These are phyloP conservation scores for Heterodera filipjevi DNA, from an alignment of 2,888 invertebrate genomes.

Conservation along the genomic window DNA sequence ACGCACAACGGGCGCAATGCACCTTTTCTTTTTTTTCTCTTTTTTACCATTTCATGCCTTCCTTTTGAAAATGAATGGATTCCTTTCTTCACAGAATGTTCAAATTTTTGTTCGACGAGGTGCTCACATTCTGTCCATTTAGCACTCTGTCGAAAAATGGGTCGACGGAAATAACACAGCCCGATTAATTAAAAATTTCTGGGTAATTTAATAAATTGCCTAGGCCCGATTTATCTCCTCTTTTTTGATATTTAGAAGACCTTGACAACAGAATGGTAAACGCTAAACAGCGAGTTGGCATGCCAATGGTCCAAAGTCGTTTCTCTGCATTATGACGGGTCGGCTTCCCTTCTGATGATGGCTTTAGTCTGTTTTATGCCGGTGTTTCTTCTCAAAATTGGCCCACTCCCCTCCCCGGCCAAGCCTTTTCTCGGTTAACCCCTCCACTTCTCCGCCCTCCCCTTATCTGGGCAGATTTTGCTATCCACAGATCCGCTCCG, in stretches of 20 bases:
- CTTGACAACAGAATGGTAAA: not conserved
- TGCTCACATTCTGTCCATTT: conserved; percentile 54
- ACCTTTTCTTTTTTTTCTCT: no score
- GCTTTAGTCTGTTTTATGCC: no score
- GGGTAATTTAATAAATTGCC: conserved; percentile 25
- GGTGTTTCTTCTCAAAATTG: no score
- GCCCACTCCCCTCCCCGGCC: no score
- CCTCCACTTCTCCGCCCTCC: no score
- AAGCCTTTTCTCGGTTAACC: no score
- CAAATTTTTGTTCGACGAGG: conserved; percentile 60
- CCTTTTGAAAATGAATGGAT: conserved; percentile 5
- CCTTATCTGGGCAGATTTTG: no score
- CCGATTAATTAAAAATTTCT: conserved; percentile 35
- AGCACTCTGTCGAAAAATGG: conserved; percentile 54
- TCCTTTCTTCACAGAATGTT: conserved; percentile 47
- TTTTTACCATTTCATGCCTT: no score
- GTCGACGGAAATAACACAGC: conserved; percentile 43
- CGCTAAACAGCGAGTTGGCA: not conserved
- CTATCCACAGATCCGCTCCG: no score
- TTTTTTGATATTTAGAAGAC: conserved; percentile 21
- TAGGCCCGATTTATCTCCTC: no score
- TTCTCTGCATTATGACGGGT: no score
- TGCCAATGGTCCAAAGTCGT: not conserved
- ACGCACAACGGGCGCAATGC: conserved; percentile 87
- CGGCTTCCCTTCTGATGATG: no score